These are phyloP conservation scores for Spatulosminthurus flaviceps DNA, from an alignment of 2,888 invertebrate species.

Conservation along the genomic window DNA sequence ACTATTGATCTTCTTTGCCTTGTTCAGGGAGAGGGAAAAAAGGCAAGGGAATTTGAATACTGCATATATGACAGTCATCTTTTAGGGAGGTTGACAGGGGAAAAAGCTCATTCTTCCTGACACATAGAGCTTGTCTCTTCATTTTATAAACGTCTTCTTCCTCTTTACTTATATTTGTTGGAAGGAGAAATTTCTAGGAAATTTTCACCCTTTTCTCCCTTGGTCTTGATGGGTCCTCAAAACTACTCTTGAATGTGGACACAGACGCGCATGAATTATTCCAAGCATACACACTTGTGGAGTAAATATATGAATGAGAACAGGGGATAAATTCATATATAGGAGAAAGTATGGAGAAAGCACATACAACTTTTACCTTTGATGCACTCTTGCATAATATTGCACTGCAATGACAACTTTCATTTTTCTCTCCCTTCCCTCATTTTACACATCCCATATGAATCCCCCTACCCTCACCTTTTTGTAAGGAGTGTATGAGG, in stretches of 20 bases:
- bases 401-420: too few relatives aligned
- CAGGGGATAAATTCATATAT: too few relatives aligned
- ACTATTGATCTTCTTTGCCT: background rate
- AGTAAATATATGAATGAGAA: background rate
- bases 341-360: too few relatives aligned
- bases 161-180: background rate
- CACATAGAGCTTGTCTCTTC: slow-evolving; percentile 33
- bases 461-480: too few relatives aligned
- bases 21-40: slow-evolving; percentile 21
- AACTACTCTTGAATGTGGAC: too few relatives aligned
- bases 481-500: too few relatives aligned
- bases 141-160: slow-evolving; percentile 22
- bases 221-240: background rate
- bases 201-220: background rate
- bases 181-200: background rate
- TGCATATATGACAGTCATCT: slow-evolving; percentile 48
- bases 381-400: too few relatives aligned
- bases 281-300: background rate
- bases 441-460: too few relatives aligned
- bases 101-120: slow-evolving; percentile 26
- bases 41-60: slow-evolving; percentile 43
- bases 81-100: slow-evolving; percentile 34
- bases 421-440: too few relatives aligned
- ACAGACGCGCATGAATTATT: slow-evolving; percentile 9
- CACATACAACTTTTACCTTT: too few relatives aligned